Evolutionary conservation across 2,113 vertebrate species (phyloP).

Genomic region (Xenotilapia longispinis): DNA sequence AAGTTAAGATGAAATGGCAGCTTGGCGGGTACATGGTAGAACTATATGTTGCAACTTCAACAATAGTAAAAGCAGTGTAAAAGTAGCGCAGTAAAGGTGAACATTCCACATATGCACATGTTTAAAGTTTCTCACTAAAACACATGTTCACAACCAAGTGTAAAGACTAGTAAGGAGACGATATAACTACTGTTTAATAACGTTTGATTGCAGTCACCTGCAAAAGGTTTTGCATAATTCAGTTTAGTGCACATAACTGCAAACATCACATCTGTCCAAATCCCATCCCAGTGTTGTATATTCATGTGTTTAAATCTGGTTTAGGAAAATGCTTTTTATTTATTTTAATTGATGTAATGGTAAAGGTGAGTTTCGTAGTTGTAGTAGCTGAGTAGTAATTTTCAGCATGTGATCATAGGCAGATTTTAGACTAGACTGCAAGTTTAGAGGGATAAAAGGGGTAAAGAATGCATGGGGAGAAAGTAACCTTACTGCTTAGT

Average conservation of each 20-base stretch:
- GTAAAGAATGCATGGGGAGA: not conserved
- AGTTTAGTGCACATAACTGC: not conserved
- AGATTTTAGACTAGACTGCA: not conserved
- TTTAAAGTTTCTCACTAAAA: not conserved
- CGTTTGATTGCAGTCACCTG: not conserved
- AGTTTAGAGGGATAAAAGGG: not conserved
- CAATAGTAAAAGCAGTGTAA: not conserved
- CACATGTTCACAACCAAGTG: not conserved
- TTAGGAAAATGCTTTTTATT: not conserved
- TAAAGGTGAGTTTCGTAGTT: not conserved
- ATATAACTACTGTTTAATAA: not conserved
- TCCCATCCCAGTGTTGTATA: not conserved
- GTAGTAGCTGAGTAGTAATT: not conserved
- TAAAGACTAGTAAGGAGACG: not conserved
- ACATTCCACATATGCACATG: not conserved
- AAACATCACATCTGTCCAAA: not conserved
- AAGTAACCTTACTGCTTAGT: not conserved
- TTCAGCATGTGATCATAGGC: not conserved
- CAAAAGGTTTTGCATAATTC: not conserved
- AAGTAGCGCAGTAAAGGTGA: not conserved
- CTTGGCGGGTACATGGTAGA: not conserved
- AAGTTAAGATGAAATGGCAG: not conserved
- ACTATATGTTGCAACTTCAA: not conserved
- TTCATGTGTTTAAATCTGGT: not conserved
- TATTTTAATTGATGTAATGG: not conserved